Evolutionary conservation across 1,140 invertebrate genomes (phyloP).

Genomic region (Telenomus remus): DNA sequence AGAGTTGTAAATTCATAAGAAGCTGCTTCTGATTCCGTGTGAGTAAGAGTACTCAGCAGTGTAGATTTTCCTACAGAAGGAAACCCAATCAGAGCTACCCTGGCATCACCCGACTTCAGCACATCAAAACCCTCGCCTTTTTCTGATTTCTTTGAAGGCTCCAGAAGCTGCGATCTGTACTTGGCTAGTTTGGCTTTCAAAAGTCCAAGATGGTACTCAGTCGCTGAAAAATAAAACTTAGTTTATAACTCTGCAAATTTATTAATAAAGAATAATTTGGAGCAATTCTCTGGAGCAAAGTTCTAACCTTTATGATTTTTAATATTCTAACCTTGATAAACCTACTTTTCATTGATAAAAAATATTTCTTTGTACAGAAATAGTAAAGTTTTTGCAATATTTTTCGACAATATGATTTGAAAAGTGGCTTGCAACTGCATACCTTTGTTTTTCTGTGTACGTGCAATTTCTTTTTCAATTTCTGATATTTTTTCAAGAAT

Average conservation of each 20-base stretch:
- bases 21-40: slow-evolving; percentile 96
- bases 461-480: slow-evolving; percentile 97
- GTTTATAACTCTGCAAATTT: background rate
- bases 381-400: too few relatives aligned
- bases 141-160: slow-evolving; percentile 95
- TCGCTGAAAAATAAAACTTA: slow-evolving; percentile 82
- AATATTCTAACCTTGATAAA: background rate
- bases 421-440: slow-evolving; percentile 21
- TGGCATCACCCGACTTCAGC: slow-evolving; percentile 98
- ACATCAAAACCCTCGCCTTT: slow-evolving; percentile 99
- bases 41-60: slow-evolving; percentile 92
- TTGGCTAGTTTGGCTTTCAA: slow-evolving; percentile 99
- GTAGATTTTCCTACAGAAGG: slow-evolving; percentile 98
- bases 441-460: slow-evolving; percentile 99
- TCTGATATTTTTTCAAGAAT: slow-evolving; percentile 98
- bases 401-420: too few relatives aligned
- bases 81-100: slow-evolving; percentile 98
- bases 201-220: slow-evolving; percentile 98
- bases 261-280: too few relatives aligned
- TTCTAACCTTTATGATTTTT: too few relatives aligned
- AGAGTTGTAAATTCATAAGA: slow-evolving; percentile 99
- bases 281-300: too few relatives aligned
- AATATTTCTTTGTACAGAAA: too few relatives aligned
- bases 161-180: slow-evolving; percentile 95
- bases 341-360: too few relatives aligned